Base-by-base conservation (phyloP, 2,888 invertebrate genomes). In the Gari tellinella region DNA sequence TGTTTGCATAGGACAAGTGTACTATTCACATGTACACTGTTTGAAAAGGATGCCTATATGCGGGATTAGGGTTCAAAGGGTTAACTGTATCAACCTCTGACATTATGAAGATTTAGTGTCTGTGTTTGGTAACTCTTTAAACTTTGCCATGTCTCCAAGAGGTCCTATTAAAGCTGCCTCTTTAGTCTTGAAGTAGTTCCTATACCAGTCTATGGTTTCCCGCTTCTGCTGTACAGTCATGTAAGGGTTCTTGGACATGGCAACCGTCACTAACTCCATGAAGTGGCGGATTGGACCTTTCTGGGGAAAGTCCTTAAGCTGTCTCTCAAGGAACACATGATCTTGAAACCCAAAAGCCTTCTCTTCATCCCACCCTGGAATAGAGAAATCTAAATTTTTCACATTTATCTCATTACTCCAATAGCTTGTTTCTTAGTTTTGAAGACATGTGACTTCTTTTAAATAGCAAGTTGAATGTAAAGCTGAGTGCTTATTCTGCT, bases 191-290 rank as follows among this genome's bases (percentile, higher is more conserved):
- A 99, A 99, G 90, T 97, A 99, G 61, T 97, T 94, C 77, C 94
- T 95, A 90, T 96, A 99, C 99, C 99, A 99, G 73, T 95, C 92
- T 49, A 99, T 96, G 88, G 98, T 97, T 14, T 96, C 96, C 77
- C 94, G 94, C 91, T 99, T 99, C 86, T 98, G 96, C 79, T 95
- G 92, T 0, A 96, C 96, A 0, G 96, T 96, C 86, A 99, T 94
- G 92, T 96, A 97, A 0, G 97, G 95, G 93, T 99, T 99, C 92
- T 98, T 98, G 0, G 98, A 97, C 0, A 99, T 93, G 5, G 99
- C 99, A 0, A 96, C 94, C 83, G 96, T 96, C 0, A 99, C 98
- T 7, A 99, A 93, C 89, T 99, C 98, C 99, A 99, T 99, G 91
- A 98, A 99, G 92, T 99, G 97, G 8, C 97, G 94, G 80, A 99